A percentile compares a stretch with the other conserved stretches of the same genome.
These are phyloP conservation scores for Cranoglanis bouderius DNA, from an alignment of 2,113 vertebrate species.

Conservation along the genomic window DNA sequence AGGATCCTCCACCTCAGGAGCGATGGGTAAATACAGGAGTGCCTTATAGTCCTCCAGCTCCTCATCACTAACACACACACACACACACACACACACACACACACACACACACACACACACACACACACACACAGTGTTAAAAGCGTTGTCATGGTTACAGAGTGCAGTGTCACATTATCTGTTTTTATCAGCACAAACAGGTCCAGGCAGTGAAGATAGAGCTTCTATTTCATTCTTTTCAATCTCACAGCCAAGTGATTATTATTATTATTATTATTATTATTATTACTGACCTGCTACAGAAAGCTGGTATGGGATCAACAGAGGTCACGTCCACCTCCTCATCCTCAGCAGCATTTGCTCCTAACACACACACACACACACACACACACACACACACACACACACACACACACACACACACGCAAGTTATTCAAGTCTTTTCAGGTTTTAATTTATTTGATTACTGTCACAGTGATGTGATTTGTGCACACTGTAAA, in stretches of 20 bases:
- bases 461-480: neutral
- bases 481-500: neutral
- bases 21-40: conserved; percentile 93
- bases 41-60: conserved; percentile 95
- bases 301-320: conserved; percentile 95
- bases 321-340: conserved; percentile 96
- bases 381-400: conserved; percentile 24
- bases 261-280: neutral
- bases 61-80: conserved; percentile 80
- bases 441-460: neutral
- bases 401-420: neutral
- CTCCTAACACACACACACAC: conserved; percentile 73
- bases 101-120: neutral
- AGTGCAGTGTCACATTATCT: neutral
- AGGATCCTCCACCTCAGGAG: conserved; percentile 96
- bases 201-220: neutral
- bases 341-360: conserved; percentile 93
- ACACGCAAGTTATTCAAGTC: neutral
- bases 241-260: neutral
- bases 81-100: conserved; percentile 25
- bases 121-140: too few relatives aligned
- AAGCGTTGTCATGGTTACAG: neutral
- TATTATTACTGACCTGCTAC: conserved; percentile 83
- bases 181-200: neutral
- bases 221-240: too few relatives aligned